Evolutionary conservation across 1,140 invertebrate genomes (phyloP), one percentile per base, ranked within the genome.

Genomic region (Musca vetustissima): DNA sequence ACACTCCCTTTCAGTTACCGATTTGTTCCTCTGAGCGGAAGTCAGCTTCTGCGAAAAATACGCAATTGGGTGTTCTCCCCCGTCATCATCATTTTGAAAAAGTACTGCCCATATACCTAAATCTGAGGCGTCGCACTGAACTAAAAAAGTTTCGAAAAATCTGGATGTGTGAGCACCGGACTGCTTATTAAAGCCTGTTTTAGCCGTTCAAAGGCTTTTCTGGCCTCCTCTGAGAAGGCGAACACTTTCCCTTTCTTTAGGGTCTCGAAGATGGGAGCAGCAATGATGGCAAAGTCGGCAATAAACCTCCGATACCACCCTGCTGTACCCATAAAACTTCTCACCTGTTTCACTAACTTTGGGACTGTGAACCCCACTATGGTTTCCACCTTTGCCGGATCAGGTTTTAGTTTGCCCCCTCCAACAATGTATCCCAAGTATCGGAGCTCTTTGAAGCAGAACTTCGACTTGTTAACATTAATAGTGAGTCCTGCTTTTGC

Each of bases 21-120:
- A 28, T 6, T 53, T 32, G 25, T 66, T 66, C 9, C 28, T 66
- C 25, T 66, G 65, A 13, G 49, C 49, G 2, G 22, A 28, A 6
- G 14, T 66, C 0, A 66, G 17, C 19, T 66, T 66, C 2, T 52
- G 24, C 2, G 65, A 67, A 24, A 67, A 32, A 21, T 67, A 67
- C 9, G 65, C 65, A 7, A 67, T 55, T 17, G 65, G 65, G 9
- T 32, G 22, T 9, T 67, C 65, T 8, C 17, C 14, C 7, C 25
- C 65, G 1, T 53, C 65, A 53, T 52, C 48, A 19, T 67, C 50
- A 2, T 19, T 32, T 19, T 67, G 65, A 19, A 28, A 28, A 15
- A 55, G 50, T 1, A 67, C 65, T 1, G 22, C 65, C 28, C 50
- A 49, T 13, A 67, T 50, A 19, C 50, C 65, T n/a, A 19, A 15